Evolutionary conservation across 1,140 invertebrate species (phyloP).

Genomic region (Panagrolaimus sp.): DNA sequence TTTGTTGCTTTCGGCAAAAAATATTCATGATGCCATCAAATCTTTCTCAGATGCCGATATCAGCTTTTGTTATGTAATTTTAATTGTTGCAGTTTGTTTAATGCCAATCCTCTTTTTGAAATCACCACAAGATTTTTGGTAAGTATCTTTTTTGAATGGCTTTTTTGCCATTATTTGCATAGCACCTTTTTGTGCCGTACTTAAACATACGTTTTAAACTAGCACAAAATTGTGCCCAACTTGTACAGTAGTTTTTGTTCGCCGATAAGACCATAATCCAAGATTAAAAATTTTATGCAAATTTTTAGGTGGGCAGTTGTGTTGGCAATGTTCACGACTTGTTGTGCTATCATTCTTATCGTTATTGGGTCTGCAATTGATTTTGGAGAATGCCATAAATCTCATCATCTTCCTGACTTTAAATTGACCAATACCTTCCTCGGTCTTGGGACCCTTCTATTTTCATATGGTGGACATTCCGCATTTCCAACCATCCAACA

Average conservation of each 20-base stretch:
- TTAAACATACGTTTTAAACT: conserved; percentile 2
- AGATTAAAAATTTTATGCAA: too few relatives aligned
- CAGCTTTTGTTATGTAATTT: conserved; percentile 68
- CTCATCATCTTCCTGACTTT: conserved; percentile 34
- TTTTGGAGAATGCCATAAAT: conserved; percentile 35
- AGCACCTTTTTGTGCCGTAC: not conserved
- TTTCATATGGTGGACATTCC: conserved; percentile 43
- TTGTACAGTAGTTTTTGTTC: too few relatives aligned
- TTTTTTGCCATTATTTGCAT: not conserved
- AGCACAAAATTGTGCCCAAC: not conserved
- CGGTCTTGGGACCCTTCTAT: conserved; percentile 60
- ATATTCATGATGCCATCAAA: conserved; percentile 63
- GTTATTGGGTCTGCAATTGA: conserved; percentile 41
- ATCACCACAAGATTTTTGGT: conserved; percentile 72
- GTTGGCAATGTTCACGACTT: conserved; percentile 40
- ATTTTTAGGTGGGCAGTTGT: conserved; percentile 37
- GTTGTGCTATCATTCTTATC: conserved; percentile 51
- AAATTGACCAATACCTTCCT: conserved; percentile 57
- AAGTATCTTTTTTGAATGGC: conserved; percentile 48
- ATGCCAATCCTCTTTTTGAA: conserved; percentile 69
- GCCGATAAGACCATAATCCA: too few relatives aligned
- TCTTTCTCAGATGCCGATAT: conserved; percentile 61
- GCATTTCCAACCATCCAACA: conserved; percentile 40
- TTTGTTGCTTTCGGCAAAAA: conserved; percentile 68
- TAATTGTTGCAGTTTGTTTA: conserved; percentile 67